Evolutionary conservation across 2,113 vertebrate genomes (phyloP).

Genomic region (Hydrolagus affinis): DNA sequence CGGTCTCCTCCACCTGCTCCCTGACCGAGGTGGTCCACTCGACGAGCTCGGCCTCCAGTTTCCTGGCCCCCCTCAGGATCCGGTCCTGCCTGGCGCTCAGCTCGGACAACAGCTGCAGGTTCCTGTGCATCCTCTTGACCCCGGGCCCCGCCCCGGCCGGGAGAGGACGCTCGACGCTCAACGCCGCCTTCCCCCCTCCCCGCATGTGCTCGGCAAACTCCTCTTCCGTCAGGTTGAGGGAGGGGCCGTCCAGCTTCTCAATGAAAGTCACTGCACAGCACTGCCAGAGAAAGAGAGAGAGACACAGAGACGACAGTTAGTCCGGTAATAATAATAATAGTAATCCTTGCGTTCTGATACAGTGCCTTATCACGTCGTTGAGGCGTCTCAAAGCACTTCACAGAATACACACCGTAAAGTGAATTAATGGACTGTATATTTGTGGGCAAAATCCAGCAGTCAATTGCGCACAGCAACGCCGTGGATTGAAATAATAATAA

Average conservation of each 20-base stretch:
- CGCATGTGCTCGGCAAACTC: slow-evolving; percentile 61
- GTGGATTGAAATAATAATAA: too few relatives aligned
- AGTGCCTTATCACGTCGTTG: too few relatives aligned
- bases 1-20: slow-evolving; percentile 52
- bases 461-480: too few relatives aligned
- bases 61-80: slow-evolving; percentile 47
- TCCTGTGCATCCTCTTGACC: slow-evolving; percentile 40
- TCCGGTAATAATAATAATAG: too few relatives aligned
- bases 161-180: neutral
- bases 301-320: too few relatives aligned
- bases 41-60: slow-evolving; percentile 49
- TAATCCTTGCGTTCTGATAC: too few relatives aligned
- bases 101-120: slow-evolving; percentile 51
- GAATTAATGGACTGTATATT: too few relatives aligned
- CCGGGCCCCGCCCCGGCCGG: slow-evolving; percentile 33
- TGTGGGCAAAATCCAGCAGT: too few relatives aligned
- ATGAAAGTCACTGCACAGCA: slow-evolving; percentile 65
- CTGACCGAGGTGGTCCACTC: slow-evolving; percentile 55
- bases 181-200: slow-evolving; percentile 38
- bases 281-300: slow-evolving; percentile 36
- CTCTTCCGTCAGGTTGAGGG: slow-evolving; percentile 57
- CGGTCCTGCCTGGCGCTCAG: slow-evolving; percentile 55
- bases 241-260: slow-evolving; percentile 59
- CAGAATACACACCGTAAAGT: too few relatives aligned
- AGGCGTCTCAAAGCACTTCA: too few relatives aligned